Evolutionary conservation across 2,797 vertebrate species (phyloP).

Genomic region (Anabacerthia variegaticeps): DNA sequence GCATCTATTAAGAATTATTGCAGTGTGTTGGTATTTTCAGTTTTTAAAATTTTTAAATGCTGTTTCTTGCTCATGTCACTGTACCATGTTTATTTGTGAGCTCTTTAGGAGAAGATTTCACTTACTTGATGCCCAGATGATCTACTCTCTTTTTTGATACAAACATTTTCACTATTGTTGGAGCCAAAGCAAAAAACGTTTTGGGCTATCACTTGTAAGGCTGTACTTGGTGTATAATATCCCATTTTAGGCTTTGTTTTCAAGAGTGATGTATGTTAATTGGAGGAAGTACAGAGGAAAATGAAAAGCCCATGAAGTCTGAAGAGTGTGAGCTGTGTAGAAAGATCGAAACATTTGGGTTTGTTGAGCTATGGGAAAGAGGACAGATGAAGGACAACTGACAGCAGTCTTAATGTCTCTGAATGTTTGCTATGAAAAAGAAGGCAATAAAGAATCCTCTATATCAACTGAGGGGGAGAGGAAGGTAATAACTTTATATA

Average conservation of each 20-base stretch:
- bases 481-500: neutral
- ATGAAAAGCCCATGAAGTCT: neutral
- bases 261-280: neutral
- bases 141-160: neutral
- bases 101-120: neutral
- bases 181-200: neutral
- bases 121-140: rapidly evolving
- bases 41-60: neutral
- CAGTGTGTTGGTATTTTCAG: neutral
- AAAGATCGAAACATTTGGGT: neutral
- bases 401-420: neutral
- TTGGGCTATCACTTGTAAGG: neutral
- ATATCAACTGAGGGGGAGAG: neutral
- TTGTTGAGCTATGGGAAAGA: neutral
- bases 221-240: neutral
- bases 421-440: neutral
- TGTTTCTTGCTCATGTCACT: neutral
- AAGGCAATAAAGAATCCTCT: neutral
- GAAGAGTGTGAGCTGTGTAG: neutral
- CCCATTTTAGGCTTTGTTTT: neutral
- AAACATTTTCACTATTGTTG: neutral
- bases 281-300: neutral
- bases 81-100: neutral
- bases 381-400: neutral
- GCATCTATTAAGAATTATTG: neutral